Percentiles rank a stretch among this genome's conserved stretches.
These are phyloP conservation scores for Porites divaricata DNA, from an alignment of 92 coral and sea anemone species.

Conservation along the genomic window DNA sequence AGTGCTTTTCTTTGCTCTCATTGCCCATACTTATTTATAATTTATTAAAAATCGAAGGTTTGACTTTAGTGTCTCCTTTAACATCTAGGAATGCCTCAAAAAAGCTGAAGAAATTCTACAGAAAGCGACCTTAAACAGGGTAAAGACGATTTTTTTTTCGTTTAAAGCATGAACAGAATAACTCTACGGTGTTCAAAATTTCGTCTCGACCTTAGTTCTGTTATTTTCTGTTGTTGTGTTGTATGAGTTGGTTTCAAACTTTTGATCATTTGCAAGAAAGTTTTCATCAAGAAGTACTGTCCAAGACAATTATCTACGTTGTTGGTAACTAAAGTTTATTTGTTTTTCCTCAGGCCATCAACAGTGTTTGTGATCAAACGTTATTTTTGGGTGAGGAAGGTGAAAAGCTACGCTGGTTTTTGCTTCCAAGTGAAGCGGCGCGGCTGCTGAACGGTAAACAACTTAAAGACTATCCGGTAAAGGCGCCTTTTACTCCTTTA, in stretches of 20 bases:
- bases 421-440: slow-evolving; percentile 94
- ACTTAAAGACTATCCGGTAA: slow-evolving; percentile 63
- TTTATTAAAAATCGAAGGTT: no score
- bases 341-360: slow-evolving; percentile 52
- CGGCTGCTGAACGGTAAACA: slow-evolving; percentile 65
- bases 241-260: neutral
- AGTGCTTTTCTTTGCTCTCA: neutral
- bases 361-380: slow-evolving; percentile 82
- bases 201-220: no score
- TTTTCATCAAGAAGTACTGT: neutral
- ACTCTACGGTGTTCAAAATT: no score
- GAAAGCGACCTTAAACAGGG: slow-evolving; percentile 39
- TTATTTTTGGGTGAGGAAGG: slow-evolving; percentile 86
- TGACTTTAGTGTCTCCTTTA: neutral
- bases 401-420: slow-evolving; percentile 90
- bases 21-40: neutral
- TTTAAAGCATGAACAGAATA: neutral
- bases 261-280: neutral
- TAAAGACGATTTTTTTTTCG: neutral
- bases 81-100: slow-evolving; percentile 68
- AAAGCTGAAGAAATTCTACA: slow-evolving; percentile 65
- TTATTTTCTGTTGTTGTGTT: neutral
- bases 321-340: neutral
- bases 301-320: neutral
- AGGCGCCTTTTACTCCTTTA: slow-evolving; percentile 84